Base-by-base conservation (phyloP, 2,888 invertebrate genomes). In the Morpho helenor region DNA sequence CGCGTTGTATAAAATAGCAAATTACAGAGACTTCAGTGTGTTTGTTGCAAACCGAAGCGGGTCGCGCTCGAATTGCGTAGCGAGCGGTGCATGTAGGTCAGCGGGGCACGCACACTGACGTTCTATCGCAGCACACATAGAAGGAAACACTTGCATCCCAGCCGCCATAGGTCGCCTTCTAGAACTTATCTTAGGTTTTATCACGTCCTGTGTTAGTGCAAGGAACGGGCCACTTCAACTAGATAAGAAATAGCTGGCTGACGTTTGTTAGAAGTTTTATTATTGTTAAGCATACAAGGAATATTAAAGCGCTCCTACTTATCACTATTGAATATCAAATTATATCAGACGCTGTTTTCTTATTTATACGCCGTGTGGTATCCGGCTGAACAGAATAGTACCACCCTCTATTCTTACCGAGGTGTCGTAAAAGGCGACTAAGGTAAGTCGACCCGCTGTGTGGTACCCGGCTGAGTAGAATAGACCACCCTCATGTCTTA, bases 21-120 rank as follows among this genome's bases (percentile, higher is more conserved):
- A 57, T 61, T 60, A 60, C 56, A 49, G 59, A 51, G 55, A 54
- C 54, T 60, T 61, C 56, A 62, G 65, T 61, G 49, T 44, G 31
- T 31, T 31, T 55, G 49, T 66, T 64, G 66, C 65, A 69, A 67
- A 54, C 52, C 68, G 73, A 79, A 79, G 82, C 82, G 77, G 80
- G 81, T 80, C 85, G 84, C 80, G 84, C 78, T 84, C 80, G 80
- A 82, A 83, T 87, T 87, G 87, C 87, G 87, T 86, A 84, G 86
- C 66, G 79, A 80, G 75, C 82, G 80, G 79, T 82, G 80, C 83
- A 89, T 85, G 76, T 89, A 80, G 89, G 89, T 89, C 87, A 88
- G 79, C 84, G 75, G 90, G 87, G 77, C 87, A 84, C 82, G 80
- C 75, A 75, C 72, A 72, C 74, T 75, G 74, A 68, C 73, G 71